These are phyloP conservation scores for Agelastica alni DNA, from an alignment of 2,888 invertebrate genomes.

Conservation along the genomic window DNA sequence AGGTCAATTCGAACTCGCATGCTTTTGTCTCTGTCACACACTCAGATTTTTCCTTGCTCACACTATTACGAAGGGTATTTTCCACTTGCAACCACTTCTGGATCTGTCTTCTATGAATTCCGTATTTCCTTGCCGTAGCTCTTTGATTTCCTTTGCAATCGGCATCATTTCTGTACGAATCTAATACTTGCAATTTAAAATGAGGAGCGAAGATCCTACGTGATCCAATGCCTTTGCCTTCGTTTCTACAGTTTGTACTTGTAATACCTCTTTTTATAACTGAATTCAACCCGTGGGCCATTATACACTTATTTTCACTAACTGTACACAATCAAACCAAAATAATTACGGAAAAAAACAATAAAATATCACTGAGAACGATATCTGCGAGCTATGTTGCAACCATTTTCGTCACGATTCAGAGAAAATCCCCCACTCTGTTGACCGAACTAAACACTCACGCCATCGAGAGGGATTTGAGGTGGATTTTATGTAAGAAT, in stretches of 20 bases:
- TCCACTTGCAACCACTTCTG: slow-evolving; percentile 92
- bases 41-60: slow-evolving; percentile 47
- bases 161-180: slow-evolving; percentile 82
- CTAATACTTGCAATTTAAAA: slow-evolving; percentile 86
- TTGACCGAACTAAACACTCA: slow-evolving; percentile 67
- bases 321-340: slow-evolving; percentile 31
- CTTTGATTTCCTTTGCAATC: slow-evolving; percentile 90
- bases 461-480: slow-evolving; percentile 66
- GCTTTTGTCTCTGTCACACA: slow-evolving; percentile 30
- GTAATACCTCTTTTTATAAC: slow-evolving; percentile 56
- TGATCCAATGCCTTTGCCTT: slow-evolving; percentile 69
- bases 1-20: slow-evolving; percentile 47
- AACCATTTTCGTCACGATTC: slow-evolving; percentile 60
- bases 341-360: slow-evolving; percentile 46
- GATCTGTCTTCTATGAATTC: slow-evolving; percentile 86
- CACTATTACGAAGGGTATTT: slow-evolving; percentile 74
- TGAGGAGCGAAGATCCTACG: slow-evolving; percentile 86
- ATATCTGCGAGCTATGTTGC: slow-evolving; percentile 62
- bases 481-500: slow-evolving; percentile 34
- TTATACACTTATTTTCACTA: slow-evolving; percentile 44
- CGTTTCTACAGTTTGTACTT: slow-evolving; percentile 54
- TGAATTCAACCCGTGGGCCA: slow-evolving; percentile 66
- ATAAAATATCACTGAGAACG: slow-evolving; percentile 49
- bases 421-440: slow-evolving; percentile 55
- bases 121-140: slow-evolving; percentile 87